phyloP scores from a whole-genome alignment of 2,113 vertebrate species.

The Proteles cristata region DNA sequence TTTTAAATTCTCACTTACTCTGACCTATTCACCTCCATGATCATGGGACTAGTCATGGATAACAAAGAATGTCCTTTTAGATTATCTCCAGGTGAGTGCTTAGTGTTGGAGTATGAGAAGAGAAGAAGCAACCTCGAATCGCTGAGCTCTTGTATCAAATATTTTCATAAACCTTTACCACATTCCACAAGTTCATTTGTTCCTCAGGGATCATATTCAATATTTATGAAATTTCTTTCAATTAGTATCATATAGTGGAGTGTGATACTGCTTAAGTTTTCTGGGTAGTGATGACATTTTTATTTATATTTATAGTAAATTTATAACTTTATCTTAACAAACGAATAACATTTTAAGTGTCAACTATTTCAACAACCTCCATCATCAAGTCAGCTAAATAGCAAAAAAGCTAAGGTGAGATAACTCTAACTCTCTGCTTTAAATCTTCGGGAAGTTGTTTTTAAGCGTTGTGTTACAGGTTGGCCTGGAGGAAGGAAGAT shows the following conservation, averaged over 20 bases:
- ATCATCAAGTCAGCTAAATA: conserved; percentile 48
- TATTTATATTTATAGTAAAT: not conserved
- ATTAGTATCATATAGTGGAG: not conserved
- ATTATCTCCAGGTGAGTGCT: not conserved
- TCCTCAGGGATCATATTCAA: not conserved
- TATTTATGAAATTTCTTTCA: not conserved
- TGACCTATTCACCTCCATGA: too few relatives aligned
- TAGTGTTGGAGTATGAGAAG: not conserved
- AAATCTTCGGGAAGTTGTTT: not conserved
- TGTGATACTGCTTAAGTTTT: not conserved
- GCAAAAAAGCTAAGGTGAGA: not conserved
- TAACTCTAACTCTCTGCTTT: conserved; percentile 17
- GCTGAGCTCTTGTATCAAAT: not conserved
- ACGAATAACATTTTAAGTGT: not conserved
- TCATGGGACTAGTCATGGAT: not conserved
- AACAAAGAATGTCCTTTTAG: not conserved
- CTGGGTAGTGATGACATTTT: not conserved
- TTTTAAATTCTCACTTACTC: not conserved
- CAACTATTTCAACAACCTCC: not conserved
- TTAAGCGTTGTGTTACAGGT: not conserved
- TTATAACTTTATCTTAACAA: not conserved
- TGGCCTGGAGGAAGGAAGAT: not conserved
- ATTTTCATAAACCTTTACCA: not conserved
- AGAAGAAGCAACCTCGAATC: not conserved
- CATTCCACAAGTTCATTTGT: not conserved